phyloP scores from a whole-genome alignment of 2,888 invertebrate genomes.

The Tetropium fuscum region DNA sequence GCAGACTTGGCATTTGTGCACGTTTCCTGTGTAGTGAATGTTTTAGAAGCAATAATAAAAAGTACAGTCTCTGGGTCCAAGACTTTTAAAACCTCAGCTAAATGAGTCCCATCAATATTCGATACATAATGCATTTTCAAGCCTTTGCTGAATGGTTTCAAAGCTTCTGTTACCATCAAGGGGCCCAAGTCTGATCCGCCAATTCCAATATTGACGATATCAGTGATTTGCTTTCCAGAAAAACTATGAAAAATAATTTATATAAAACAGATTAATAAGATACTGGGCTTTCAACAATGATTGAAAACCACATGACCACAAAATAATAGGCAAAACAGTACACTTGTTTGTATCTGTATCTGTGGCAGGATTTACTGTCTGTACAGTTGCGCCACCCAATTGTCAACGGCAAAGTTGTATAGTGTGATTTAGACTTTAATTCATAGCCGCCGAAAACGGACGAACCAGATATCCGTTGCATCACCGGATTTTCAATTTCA shows the following conservation, averaged over 20 bases:
- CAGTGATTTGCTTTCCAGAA: conserved; percentile 94
- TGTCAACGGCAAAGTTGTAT: too few relatives aligned
- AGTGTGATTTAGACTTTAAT: too few relatives aligned
- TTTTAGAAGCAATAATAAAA: conserved; percentile 99
- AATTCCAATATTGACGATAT: conserved; percentile 99
- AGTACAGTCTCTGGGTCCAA: conserved; percentile 93
- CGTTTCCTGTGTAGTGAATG: conserved; percentile 99
- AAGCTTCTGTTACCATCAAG: conserved; percentile 98
- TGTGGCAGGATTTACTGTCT: too few relatives aligned
- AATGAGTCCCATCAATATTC: conserved; percentile 98
- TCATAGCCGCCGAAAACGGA: too few relatives aligned
- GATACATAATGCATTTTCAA: conserved; percentile 96
- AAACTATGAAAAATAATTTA: conserved; percentile 67
- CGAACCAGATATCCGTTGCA: too few relatives aligned
- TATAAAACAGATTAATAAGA: neutral
- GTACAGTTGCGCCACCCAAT: too few relatives aligned
- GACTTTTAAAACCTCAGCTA: conserved; percentile 92
- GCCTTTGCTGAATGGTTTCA: conserved; percentile 91
- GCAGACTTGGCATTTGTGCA: conserved; percentile 99
- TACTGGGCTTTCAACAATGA: neutral
- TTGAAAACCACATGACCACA: too few relatives aligned
- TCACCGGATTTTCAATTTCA: too few relatives aligned
- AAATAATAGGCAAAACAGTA: too few relatives aligned
- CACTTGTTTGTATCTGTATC: too few relatives aligned
- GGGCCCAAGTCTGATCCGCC: conserved; percentile 99